Percentiles rank a stretch among this genome's conserved stretches.
phyloP scores from a whole-genome alignment of 2,797 vertebrate genomes.

The Lateolabrax maculatus region DNA sequence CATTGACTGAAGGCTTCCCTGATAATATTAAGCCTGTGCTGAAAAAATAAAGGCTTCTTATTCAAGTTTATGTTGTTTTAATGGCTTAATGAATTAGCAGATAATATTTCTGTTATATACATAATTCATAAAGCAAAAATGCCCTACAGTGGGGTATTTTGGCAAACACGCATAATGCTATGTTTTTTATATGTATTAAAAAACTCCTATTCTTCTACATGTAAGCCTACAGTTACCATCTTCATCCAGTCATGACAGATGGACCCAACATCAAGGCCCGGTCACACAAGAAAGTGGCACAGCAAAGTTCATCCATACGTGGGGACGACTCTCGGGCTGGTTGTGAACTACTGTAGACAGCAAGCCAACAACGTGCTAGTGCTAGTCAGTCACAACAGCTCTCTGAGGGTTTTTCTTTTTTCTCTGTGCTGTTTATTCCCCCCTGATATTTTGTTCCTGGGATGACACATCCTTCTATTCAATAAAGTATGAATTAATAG shows the following conservation, averaged over 20 bases:
- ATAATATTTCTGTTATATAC: not conserved
- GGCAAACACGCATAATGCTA: not conserved
- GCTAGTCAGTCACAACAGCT: not conserved
- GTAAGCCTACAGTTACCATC: not conserved
- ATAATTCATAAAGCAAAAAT: not conserved
- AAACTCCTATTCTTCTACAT: not conserved
- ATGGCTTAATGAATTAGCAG: not conserved
- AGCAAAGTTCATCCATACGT: not conserved
- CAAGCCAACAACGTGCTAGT: not conserved
- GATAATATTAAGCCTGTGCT: not conserved
- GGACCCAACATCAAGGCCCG: not conserved
- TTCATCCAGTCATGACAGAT: constrained; percentile 1
- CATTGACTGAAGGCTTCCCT: not conserved
- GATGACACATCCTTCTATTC: not conserved
- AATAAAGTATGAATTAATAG: not conserved
- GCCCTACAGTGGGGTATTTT: not conserved
- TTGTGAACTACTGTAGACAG: not conserved
- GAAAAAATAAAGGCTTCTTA: not conserved
- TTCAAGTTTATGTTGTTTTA: constrained; percentile 15
- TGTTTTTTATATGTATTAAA: not conserved
- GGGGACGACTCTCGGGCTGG: no score
- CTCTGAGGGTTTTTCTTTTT: not conserved
- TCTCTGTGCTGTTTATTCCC: not conserved
- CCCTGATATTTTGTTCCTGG: not conserved
- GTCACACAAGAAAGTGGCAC: not conserved